Evolutionary conservation across 2,888 invertebrate species (phyloP), one percentile per base, ranked within the genome.

Genomic region (Lasioglossum calceatum): DNA sequence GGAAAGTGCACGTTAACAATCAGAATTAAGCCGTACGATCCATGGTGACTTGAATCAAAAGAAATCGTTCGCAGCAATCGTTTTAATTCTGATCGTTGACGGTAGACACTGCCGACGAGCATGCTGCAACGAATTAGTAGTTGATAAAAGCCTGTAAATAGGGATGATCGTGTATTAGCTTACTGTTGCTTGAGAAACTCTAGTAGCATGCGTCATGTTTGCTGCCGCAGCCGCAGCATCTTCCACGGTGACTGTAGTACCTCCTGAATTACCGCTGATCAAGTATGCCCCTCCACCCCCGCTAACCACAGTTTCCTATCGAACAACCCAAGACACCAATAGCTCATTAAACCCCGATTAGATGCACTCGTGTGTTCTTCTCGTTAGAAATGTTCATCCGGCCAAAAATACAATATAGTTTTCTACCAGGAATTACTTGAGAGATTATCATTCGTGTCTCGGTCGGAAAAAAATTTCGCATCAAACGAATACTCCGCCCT

Each of bases 111-210:
- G 81, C 79, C 76, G 70, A 81, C 36, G 82, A 84, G 80, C 90
- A 89, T 91, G 92, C 90, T 83, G 86, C 83, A 71, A 91, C 39
- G 75, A 83, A 89, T 91, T 91, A 91, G 87, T 93, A 90, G 81
- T 92, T 89, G 89, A 92, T 91, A 91, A 93, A 44, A 93, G 93
- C 93, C 93, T 94, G 93, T 92, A 94, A 94, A 93, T 92, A 92
- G 93, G 93, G 93, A 94, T 92, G 93, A 94, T 92, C 93, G 72
- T 93, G 92, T 90, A 93, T 93, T 92, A 92, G 96, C 97, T 97
- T 97, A 98, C 99, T 96, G 99, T 99, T 95, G 98, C 99, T 95
- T 98, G 98, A 94, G 98, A 98, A 94, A 98, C 98, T 95, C 97
- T 96, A 95, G 97, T 98, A 93, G 98, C 98, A 95, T 98, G 98